Base-by-base conservation (phyloP, 1,140 invertebrate genomes). In the Pachypsylla venusta region DNA sequence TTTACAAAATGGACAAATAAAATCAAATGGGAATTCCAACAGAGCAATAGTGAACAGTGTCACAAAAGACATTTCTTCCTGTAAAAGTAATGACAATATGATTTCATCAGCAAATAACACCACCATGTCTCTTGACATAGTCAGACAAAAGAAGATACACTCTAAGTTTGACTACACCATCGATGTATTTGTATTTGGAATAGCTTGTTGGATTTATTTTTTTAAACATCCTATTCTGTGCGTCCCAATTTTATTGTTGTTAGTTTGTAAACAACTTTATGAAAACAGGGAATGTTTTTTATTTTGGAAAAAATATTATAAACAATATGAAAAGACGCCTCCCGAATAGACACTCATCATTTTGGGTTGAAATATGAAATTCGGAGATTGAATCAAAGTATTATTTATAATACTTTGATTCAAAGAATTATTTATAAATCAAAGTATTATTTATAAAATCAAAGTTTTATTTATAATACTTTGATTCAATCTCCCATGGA, bases 161-260 rank as follows among this genome's bases (percentile, higher is more conserved):
- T 42, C 58, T 12, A 61, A 54, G 26, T 54, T 61, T 19, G 65
- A 66, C 53, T 66, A 61, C 56, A 19, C 64, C 2, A 56, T 64
- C 3, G 65, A 66, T 42, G 28, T 63, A 1, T 57, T 64, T 42
- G 26, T 66, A 56, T 66, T 66, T 57, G 54, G 82, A 14, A 77
- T 86, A 1, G 85, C 85, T 3, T 81, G 80, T 68, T 85, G 81
- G 79, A 74, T 88, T 30, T 89, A 87, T 68, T 68, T 87, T 12
- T 88, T 87, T 65, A 83, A 84, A 65, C 83, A 84, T 64, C 84
- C 86, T 67, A 73, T 80, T 56, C 71, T 87, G 19, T 83, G 84
- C 1, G 76, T 89, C 60, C 86, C 85, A 20, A 79, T 88, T 62
- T 76, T 89, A 56, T 75, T 79, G 5, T 71, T 89, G 1, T 79